Base-by-base conservation (phyloP, 2,113 vertebrate genomes). In the Zosterops borbonicus region DNA sequence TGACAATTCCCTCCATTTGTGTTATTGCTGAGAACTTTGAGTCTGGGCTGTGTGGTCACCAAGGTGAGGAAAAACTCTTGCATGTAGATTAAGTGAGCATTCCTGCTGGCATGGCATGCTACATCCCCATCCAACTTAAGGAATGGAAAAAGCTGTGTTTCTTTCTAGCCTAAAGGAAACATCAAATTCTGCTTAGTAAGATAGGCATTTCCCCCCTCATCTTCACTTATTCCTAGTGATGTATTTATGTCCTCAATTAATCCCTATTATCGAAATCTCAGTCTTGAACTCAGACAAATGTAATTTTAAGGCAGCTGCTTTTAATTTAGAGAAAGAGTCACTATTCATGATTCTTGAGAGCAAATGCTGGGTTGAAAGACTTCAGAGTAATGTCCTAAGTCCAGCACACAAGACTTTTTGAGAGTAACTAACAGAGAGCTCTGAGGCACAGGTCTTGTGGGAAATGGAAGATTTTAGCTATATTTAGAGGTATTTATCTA, bases 31-130 rank as follows among this genome's bases (percentile, higher is more conserved):
- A 84, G 92, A 97, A 90, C 76, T 91, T 92, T 93, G 53, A 58
- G 15, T 92, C 31, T 92, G 83, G 92, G 83, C 69, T 91, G 52
- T 52, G 33, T 91, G 86, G 86, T 94, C 91, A 92, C 86, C 35
- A 75, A 94, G 73, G 95, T 91, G 58, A 93, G 69, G 76, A 78
- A 87, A 93, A 90, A 87, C 69, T 80, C 86, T 84, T 95, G 92
- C 92, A 96, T 95, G 83, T 78, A 96, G 92, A 96, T 97, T 89
- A 97, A 96, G 92, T 96, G 95, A 97, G 94, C 96, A 96, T 97
- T 95, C 90, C 59, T 92, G 68, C 82, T 96, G 84, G 65, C 78
- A 92, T 17, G 49, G 50, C 37, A 63, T 41, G 55, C 39, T 78
- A 11, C 46, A 55, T 81, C 63, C 47, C 37, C 49, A 86, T 95